These are phyloP conservation scores for Eudemis profundana DNA, from an alignment of 2,888 invertebrate genomes.

Conservation along the genomic window DNA sequence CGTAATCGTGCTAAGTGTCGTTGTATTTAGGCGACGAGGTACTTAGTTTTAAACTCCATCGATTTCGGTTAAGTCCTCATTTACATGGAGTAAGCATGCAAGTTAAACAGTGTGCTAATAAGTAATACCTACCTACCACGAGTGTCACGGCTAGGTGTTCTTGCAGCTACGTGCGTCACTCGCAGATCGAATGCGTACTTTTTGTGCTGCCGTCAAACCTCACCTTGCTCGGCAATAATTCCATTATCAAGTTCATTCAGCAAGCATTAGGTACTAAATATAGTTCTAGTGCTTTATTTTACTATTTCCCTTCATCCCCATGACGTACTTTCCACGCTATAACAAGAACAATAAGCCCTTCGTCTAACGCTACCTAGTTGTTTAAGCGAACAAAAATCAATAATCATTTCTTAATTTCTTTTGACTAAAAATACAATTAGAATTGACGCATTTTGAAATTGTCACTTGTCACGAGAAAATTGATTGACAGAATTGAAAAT, in stretches of 20 bases:
- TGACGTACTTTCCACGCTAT: conserved; percentile 9
- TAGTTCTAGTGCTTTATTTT: conserved; percentile 10
- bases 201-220: conserved; percentile 44
- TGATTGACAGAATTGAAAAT: conserved; percentile 40
- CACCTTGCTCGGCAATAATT: conserved; percentile 42
- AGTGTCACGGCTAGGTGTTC: conserved; percentile 34
- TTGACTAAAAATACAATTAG: conserved; percentile 3
- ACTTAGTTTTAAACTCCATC: not conserved
- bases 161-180: conserved; percentile 40
- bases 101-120: conserved; percentile 35
- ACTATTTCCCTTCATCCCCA: conserved; percentile 9
- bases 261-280: conserved; percentile 33
- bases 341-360: conserved; percentile 5
- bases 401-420: not conserved
- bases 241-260: conserved; percentile 43
- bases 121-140: conserved; percentile 30
- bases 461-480: conserved; percentile 1
- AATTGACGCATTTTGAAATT: not conserved
- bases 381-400: not conserved
- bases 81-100: conserved; percentile 10
- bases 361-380: not conserved
- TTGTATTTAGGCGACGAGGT: conserved; percentile 14
- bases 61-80: not conserved
- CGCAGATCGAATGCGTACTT: conserved; percentile 39
- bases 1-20: conserved; percentile 14